phyloP scores from a whole-genome alignment of 1,140 invertebrate genomes.

The Sitophilus oryzae region DNA sequence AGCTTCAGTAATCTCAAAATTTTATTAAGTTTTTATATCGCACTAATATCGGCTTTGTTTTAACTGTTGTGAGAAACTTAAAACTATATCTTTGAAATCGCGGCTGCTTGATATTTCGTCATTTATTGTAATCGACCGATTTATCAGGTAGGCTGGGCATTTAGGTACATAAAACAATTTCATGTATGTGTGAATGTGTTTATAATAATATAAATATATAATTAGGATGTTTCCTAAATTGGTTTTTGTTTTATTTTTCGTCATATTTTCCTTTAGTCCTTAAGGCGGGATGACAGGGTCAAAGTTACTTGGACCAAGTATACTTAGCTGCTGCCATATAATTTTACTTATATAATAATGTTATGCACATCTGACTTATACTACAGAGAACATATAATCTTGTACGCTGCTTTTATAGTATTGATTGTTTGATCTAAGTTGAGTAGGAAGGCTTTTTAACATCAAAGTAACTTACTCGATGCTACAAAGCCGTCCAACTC shows the following conservation, averaged over 20 bases:
- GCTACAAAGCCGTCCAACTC: too few species aligned
- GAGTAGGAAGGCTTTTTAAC: too few species aligned
- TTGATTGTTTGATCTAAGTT: too few species aligned
- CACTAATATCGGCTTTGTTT: constrained; percentile 28
- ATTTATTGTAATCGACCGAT: constrained; percentile 25
- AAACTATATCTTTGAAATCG: constrained; percentile 30
- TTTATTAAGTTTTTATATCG: constrained; percentile 28
- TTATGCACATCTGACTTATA: too few species aligned
- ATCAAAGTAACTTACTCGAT: too few species aligned
- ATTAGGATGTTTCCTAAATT: constrained; percentile 35
- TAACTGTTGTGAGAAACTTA: constrained; percentile 24
- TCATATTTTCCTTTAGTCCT: too few species aligned
- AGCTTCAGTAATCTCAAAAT: constrained; percentile 24
- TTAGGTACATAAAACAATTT: constrained; percentile 31
- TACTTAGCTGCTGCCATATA: too few species aligned
- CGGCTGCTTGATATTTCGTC: constrained; percentile 37
- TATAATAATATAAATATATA: constrained; percentile 40
- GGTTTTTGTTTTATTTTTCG: constrained; percentile 8
- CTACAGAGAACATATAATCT: too few species aligned
- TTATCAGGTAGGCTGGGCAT: constrained; percentile 39
- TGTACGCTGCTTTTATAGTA: too few species aligned
- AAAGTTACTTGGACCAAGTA: too few species aligned
- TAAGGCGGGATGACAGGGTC: too few species aligned
- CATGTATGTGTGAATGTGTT: constrained; percentile 42
- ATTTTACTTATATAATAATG: too few species aligned